Percentiles rank a stretch among this genome's conserved stretches.
phyloP scores from a whole-genome alignment of 1,140 invertebrate genomes.

The Pollicipes pollicipes region DNA sequence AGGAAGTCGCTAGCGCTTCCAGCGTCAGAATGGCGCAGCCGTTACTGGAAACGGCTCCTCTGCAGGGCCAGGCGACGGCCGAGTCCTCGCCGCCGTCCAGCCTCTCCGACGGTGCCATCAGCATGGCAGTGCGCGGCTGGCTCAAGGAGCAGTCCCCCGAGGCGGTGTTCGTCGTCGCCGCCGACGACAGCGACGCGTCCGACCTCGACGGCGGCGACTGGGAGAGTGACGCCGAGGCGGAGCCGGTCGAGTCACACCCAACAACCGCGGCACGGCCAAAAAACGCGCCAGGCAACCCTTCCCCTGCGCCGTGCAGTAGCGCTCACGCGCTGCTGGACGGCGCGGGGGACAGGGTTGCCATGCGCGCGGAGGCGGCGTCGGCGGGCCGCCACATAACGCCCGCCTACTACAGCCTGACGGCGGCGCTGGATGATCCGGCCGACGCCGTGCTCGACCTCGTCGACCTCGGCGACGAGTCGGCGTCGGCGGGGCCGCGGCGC shows the following conservation, averaged over 20 bases:
- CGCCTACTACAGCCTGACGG: background rate
- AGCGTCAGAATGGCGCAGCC: background rate
- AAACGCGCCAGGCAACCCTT: background rate
- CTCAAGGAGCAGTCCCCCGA: background rate
- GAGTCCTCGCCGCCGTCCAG: background rate
- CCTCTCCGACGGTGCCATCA: background rate
- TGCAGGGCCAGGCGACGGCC: no score
- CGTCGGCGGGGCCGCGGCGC: no score
- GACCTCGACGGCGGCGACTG: background rate
- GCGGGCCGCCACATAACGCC: background rate
- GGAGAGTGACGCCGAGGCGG: background rate
- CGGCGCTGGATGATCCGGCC: background rate
- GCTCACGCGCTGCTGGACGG: no score
- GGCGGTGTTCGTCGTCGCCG: background rate
- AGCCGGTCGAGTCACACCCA: no score
- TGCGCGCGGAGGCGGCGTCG: background rate
- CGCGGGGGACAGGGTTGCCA: background rate
- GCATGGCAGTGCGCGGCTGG: background rate
- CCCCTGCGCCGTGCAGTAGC: background rate
- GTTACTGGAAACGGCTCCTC: background rate
- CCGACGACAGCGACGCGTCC: background rate
- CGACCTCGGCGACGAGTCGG: background rate
- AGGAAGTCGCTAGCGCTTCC: background rate
- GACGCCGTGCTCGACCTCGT: background rate
- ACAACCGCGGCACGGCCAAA: background rate